These are phyloP conservation scores for Hippasteria phrygiana DNA, from an alignment of 53 echinoderm and acorn worm genomes.

Conservation along the genomic window DNA sequence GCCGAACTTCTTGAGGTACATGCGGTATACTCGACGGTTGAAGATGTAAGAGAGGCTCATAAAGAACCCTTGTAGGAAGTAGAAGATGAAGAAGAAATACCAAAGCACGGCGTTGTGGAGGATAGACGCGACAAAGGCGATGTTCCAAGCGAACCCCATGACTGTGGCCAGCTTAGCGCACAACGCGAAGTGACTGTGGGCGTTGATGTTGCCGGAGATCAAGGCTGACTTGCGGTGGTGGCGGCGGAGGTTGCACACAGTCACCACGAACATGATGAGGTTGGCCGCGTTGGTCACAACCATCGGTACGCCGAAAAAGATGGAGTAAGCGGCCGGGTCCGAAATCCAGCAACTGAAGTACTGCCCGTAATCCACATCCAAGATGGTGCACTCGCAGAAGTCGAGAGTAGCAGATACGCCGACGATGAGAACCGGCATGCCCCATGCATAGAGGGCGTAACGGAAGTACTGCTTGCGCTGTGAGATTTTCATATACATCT, in stretches of 20 bases:
- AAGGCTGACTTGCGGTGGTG: constrained; percentile 43
- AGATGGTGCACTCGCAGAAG: constrained; percentile 68
- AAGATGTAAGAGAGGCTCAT: constrained; percentile 88
- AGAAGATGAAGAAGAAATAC: constrained; percentile 86
- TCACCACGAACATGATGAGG: constrained; percentile 65
- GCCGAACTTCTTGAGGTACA: constrained; percentile 63
- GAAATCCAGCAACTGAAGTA: constrained; percentile 90
- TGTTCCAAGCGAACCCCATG: constrained; percentile 90
- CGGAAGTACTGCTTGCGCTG: constrained; percentile 64
- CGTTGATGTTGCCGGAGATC: constrained; percentile 21
- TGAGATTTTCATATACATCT: constrained; percentile 35
- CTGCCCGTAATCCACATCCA: constrained; percentile 81
- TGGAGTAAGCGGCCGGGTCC: constrained; percentile 74
- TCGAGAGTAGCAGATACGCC: constrained; percentile 67
- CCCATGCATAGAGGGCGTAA: constrained; percentile 93
- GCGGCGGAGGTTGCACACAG: constrained; percentile 71
- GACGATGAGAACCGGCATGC: constrained; percentile 69
- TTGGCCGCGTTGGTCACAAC: constrained; percentile 67
- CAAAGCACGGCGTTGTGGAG: constrained; percentile 72
- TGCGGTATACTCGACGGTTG: constrained; percentile 73
- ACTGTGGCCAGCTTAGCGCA: constrained; percentile 87
- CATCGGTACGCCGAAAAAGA: constrained; percentile 81
- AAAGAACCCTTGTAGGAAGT: constrained; percentile 89
- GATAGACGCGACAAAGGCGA: constrained; percentile 78
- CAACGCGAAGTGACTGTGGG: constrained; percentile 57